Percentiles rank a stretch among this genome's conserved stretches.
These are phyloP conservation scores for Tachuris rubrigastra DNA, from an alignment of 2,113 vertebrate genomes.

Conservation along the genomic window DNA sequence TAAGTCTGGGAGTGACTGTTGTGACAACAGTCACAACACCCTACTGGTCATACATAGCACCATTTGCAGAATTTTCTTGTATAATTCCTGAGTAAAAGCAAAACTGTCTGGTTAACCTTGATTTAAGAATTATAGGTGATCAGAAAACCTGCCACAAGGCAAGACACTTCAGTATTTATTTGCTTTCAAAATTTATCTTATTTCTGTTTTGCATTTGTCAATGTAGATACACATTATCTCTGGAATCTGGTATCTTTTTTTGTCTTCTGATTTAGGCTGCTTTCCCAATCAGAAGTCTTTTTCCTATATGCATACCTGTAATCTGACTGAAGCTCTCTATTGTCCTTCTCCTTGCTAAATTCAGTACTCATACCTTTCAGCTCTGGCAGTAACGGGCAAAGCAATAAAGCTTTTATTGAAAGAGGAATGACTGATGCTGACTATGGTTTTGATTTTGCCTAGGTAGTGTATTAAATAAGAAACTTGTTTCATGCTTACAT, in stretches of 20 bases:
- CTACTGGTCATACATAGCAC: background rate
- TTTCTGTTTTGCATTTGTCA: background rate
- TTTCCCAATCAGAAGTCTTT: background rate
- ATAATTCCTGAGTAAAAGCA: background rate
- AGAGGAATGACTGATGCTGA: background rate
- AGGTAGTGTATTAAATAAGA: background rate
- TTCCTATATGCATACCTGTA: background rate
- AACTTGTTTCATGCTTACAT: background rate
- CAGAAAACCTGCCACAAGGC: background rate
- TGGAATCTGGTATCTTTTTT: background rate
- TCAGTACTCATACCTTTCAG: background rate
- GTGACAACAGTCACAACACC: background rate
- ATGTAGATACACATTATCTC: background rate
- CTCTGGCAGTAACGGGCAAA: background rate
- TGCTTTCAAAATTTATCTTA: background rate
- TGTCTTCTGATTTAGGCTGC: background rate
- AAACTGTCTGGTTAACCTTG: background rate
- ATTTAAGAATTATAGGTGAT: background rate
- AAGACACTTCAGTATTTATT: background rate
- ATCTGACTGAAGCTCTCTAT: background rate
- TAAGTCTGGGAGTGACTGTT: background rate
- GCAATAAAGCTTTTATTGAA: background rate
- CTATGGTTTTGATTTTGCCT: background rate
- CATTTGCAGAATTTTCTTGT: background rate
- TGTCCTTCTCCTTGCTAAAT: background rate